Evolutionary conservation across 2,113 vertebrate species (phyloP), one percentile per base, ranked within the genome.

Genomic region (Nycticryphes semicollaris): DNA sequence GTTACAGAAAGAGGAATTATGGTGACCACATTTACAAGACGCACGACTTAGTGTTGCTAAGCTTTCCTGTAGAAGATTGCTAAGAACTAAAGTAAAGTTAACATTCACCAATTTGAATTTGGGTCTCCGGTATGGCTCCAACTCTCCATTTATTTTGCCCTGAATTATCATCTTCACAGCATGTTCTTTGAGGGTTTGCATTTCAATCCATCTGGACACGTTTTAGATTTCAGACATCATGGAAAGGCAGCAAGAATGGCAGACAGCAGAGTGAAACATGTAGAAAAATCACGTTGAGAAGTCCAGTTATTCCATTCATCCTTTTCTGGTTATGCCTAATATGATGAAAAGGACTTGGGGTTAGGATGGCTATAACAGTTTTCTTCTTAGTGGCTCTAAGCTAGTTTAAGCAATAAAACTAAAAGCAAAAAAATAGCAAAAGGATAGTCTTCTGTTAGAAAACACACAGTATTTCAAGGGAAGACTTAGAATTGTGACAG

Each of bases 291-390:
- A 94, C 14, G 33, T 81, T 86, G 89, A 93, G 62, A 81, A 85
- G 63, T 97, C 97, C 95, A 97, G 93, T 96, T 94, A 86, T 83
- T 91, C 93, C 79, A 47, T 96, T 94, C 88, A 59, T 96, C 69
- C 72, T 97, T 97, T 94, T 87, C 69, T 33, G 51, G 63, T 95
- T 92, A 90, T 9, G 39, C 69, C 94, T 97, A 77, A 24, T 78
- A 77, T 6, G 12, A 70, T 60, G 37, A 90, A 76, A 90, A 83
- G 15, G 12, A 66, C 12, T 59, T 60, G 59, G 9, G 11, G 81
- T 93, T 91, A 63, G 33, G 5, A 31, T 12, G 25, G 20, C 77
- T 95, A 27, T 28, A 82, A 87, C 22, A 68, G 21, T 22, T 83
- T 74, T 54, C 27, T 54, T 54, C 53, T 54, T 54, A 30, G 28